These are phyloP conservation scores for Istiophorus platypterus DNA, from an alignment of 2,113 vertebrate genomes.

Conservation along the genomic window DNA sequence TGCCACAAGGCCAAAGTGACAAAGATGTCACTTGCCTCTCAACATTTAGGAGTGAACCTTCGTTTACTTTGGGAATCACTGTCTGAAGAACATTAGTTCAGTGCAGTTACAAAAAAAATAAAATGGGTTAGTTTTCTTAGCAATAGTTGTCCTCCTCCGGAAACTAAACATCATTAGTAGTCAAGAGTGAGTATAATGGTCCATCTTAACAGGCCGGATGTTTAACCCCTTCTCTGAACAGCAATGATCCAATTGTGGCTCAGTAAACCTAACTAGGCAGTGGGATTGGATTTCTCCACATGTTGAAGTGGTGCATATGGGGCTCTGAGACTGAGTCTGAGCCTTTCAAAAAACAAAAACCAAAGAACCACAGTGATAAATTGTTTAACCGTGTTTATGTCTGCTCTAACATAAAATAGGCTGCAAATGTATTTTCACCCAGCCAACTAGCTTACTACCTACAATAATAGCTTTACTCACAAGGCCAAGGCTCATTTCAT, in stretches of 20 bases:
- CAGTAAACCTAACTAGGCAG: not conserved
- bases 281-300: not conserved
- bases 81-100: not conserved
- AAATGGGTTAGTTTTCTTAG: not conserved
- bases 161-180: not conserved
- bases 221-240: not conserved
- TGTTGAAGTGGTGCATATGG: not conserved
- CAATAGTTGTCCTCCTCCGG: not conserved
- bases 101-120: not conserved
- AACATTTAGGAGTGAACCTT: not conserved
- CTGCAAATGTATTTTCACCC: not conserved
- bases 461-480: too few species aligned
- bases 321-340: not conserved
- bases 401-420: not conserved
- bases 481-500: not conserved
- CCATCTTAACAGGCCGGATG: not conserved
- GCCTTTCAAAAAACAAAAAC: not conserved
- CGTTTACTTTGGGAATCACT: not conserved
- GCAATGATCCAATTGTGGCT: not conserved
- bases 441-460: not conserved
- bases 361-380: not conserved
- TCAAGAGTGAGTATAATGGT: not conserved
- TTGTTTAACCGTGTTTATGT: not conserved
- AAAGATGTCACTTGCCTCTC: constrained; percentile 5
- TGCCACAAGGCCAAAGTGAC: not conserved